A percentile compares a stretch with the other conserved stretches of the same genome.
Evolutionary conservation across 2,797 vertebrate species (phyloP).

Genomic region (Mormyrops attenuatus): DNA sequence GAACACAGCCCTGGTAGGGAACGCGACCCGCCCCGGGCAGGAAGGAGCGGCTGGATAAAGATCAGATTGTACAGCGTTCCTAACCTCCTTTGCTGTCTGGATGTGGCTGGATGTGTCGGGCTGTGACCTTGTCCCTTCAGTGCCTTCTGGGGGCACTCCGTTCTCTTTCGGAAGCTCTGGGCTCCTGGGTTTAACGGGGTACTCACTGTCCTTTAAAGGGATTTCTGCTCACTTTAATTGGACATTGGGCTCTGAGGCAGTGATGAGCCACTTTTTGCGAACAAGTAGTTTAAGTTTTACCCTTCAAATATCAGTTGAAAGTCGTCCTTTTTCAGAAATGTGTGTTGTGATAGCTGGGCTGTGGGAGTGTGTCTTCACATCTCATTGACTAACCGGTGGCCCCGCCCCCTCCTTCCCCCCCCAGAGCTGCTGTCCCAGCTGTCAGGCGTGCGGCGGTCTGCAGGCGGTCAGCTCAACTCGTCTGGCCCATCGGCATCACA

Average conservation of each 20-base stretch:
- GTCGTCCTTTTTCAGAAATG: background rate
- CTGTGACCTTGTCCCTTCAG: background rate
- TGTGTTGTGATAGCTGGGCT: background rate
- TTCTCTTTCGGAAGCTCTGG: background rate
- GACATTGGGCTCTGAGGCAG: background rate
- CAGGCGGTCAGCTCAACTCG: slow-evolving; percentile 93
- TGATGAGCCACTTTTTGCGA: background rate
- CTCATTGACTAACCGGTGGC: background rate
- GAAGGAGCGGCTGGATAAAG: background rate
- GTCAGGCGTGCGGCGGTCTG: slow-evolving; percentile 90
- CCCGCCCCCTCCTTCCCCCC: background rate
- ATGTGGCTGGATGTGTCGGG: background rate
- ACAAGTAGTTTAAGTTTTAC: background rate
- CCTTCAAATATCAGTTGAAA: background rate
- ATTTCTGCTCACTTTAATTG: background rate
- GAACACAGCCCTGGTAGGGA: background rate
- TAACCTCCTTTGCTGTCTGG: background rate
- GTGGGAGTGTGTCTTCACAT: background rate
- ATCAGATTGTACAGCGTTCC: background rate
- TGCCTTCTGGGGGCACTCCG: background rate
- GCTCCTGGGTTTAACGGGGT: background rate
- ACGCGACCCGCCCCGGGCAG: background rate
- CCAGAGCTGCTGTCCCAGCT: slow-evolving; percentile 96
- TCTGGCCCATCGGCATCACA: slow-evolving; percentile 94
- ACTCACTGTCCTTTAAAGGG: background rate